Percentiles rank a stretch among this genome's conserved stretches.
These are phyloP conservation scores for Blastomussa wellsi DNA, from an alignment of 92 coral and sea anemone species.

Conservation along the genomic window DNA sequence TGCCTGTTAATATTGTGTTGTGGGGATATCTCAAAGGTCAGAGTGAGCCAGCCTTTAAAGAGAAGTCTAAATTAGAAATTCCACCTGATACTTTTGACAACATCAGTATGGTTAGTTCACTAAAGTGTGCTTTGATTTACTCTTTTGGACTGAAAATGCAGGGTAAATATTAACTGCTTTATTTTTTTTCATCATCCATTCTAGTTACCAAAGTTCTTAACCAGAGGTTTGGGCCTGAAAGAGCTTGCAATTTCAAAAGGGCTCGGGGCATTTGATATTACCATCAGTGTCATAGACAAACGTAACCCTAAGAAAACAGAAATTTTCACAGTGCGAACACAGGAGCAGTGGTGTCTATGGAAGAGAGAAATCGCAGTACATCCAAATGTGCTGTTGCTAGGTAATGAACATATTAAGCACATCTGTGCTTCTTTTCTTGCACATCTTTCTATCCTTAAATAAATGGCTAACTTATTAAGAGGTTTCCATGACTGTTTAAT, in stretches of 20 bases:
- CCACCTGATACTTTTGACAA: slow-evolving; percentile 36
- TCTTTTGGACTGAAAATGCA: slow-evolving; percentile 9
- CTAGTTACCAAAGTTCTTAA: slow-evolving; percentile 51
- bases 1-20: slow-evolving; percentile 36
- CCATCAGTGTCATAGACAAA: slow-evolving; percentile 52
- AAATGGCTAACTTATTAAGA: background rate
- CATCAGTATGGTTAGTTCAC: slow-evolving; percentile 41
- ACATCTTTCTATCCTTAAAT: slow-evolving; percentile 16
- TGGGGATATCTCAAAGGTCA: slow-evolving; percentile 55
- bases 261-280: slow-evolving; percentile 39
- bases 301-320: slow-evolving; percentile 36
- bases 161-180: background rate
- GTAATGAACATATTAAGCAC: slow-evolving; percentile 27
- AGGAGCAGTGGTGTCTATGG: slow-evolving; percentile 16
- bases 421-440: slow-evolving; percentile 13
- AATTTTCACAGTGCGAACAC: slow-evolving; percentile 44
- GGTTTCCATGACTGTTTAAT: background rate
- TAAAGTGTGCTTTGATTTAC: slow-evolving; percentile 10
- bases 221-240: slow-evolving; percentile 41
- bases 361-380: slow-evolving; percentile 35
- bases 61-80: slow-evolving; percentile 50
- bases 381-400: slow-evolving; percentile 32
- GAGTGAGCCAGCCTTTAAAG: slow-evolving; percentile 44
- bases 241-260: slow-evolving; percentile 51
- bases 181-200: slow-evolving; percentile 17